These are phyloP conservation scores for Drosophila erecta DNA, from an alignment of 1,140 invertebrate genomes.

Conservation along the genomic window DNA sequence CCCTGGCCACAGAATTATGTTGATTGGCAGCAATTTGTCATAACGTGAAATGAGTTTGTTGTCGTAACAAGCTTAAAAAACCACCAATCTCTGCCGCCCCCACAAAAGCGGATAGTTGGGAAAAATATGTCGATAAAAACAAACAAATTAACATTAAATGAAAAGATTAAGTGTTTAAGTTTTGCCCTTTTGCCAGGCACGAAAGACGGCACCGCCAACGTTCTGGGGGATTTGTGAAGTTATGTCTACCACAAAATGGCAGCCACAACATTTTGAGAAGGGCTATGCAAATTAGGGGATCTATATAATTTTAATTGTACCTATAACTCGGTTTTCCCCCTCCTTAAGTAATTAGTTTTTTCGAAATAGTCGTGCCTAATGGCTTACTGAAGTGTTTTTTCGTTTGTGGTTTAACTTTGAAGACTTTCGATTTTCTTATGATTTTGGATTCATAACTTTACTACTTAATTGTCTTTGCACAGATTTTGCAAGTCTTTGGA, in stretches of 20 bases:
- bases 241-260: slow-evolving; percentile 52
- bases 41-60: slow-evolving; percentile 81
- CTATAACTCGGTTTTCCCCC: neutral
- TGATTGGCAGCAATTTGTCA: slow-evolving; percentile 82
- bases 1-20: slow-evolving; percentile 72
- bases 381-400: slow-evolving; percentile 1
- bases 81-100: slow-evolving; percentile 7
- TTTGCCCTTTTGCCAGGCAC: slow-evolving; percentile 67
- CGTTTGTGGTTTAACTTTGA: no score
- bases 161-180: slow-evolving; percentile 83
- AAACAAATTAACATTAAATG: slow-evolving; percentile 83
- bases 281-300: neutral
- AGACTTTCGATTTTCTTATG: no score
- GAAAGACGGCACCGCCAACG: slow-evolving; percentile 19
- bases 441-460: no score
- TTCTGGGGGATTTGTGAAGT: slow-evolving; percentile 29
- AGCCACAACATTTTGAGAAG: slow-evolving; percentile 4
- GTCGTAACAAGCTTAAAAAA: slow-evolving; percentile 79
- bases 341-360: neutral
- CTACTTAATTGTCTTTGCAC: neutral
- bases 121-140: slow-evolving; percentile 80
- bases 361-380: neutral
- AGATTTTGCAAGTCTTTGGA: neutral
- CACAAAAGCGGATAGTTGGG: slow-evolving; percentile 11
- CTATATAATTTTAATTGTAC: slow-evolving; percentile 7